phyloP scores from a whole-genome alignment of 2,113 vertebrate species.

The Protomyctophum bolini region DNA sequence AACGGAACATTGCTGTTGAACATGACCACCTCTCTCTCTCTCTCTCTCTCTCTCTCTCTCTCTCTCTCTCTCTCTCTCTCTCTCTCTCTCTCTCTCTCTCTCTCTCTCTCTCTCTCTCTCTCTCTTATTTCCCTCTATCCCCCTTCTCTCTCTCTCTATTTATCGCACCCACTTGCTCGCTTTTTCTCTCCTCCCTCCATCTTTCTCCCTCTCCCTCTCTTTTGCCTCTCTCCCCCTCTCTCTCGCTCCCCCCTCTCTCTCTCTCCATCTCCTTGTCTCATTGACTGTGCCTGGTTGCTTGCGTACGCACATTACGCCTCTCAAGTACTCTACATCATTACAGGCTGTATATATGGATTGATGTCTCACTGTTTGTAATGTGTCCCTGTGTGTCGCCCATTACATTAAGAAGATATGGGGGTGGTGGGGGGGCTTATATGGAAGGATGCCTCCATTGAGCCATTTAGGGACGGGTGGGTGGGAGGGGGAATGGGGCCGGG shows the following conservation, averaged over 20 bases:
- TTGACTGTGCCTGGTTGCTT: neutral
- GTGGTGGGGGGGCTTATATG: no score
- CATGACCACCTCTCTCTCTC: conserved; percentile 10
- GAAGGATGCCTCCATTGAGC: conserved; percentile 36
- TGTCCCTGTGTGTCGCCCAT: no score
- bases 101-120: neutral
- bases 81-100: neutral
- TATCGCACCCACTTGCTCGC: neutral
- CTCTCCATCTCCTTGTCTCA: neutral
- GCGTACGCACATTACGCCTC: no score
- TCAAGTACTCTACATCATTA: no score
- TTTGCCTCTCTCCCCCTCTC: conserved; percentile 7
- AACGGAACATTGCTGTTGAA: conserved; percentile 20
- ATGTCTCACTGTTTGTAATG: no score
- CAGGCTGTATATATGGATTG: no score
- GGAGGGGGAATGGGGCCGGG: conserved; percentile 3
- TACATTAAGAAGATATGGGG: no score
- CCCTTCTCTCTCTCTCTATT: neutral
- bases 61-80: conserved; percentile 14
- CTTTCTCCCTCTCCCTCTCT: conserved; percentile 11
- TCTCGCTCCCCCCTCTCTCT: neutral
- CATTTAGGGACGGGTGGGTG: conserved; percentile 29
- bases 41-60: conserved; percentile 15
- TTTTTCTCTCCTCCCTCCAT: conserved; percentile 16
- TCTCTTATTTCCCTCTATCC: neutral